Evolutionary conservation across 2,888 invertebrate species (phyloP), one percentile per base, ranked within the genome.

Genomic region (Andrena dorsata): DNA sequence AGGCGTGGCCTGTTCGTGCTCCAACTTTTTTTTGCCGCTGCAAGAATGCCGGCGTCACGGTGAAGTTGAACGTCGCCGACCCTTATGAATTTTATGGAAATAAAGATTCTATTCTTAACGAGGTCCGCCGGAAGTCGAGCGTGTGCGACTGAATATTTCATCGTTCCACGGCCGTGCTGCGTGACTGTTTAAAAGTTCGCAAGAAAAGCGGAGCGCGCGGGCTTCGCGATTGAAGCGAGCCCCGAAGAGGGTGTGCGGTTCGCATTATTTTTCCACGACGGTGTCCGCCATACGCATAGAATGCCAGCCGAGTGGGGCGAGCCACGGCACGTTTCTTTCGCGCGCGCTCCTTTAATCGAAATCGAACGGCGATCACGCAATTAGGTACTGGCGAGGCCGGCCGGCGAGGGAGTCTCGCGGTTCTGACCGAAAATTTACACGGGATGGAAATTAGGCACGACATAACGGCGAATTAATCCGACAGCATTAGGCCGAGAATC

Each of bases 71-170:
- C 71, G 71, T 26, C 56, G 70, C 58, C 80, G 61, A 63, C 71
- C 80, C 80, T 80, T 79, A 80, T 80, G 80, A 71, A 80, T 80
- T 80, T 80, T 80, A 80, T 80, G 80, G 80, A 80, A 80, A 80
- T 80, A 80, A 80, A 80, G 80, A 80, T 80, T 80, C 80, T 80
- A 80, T 80, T 80, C 80, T 80, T 80, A 80, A 80, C 80, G 80
- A 80, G 80, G 80, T 80, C 80, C 80, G 80, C 60, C 65, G 80
- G 66, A 80, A 80, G 80, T 61, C 71, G 80, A 80, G 80, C 80
- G 80, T 72, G 80, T 71, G 80, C 71, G 80, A 63, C 72, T 80
- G 80, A 80, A 80, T 80, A 80, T 80, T 80, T 80, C 80, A 80
- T 80, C 71, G 71, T 47, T 74, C 73, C 56, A 32, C 73, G 65